phyloP scores from a whole-genome alignment of 1,140 invertebrate species.

The Diorhabda sublineata region DNA sequence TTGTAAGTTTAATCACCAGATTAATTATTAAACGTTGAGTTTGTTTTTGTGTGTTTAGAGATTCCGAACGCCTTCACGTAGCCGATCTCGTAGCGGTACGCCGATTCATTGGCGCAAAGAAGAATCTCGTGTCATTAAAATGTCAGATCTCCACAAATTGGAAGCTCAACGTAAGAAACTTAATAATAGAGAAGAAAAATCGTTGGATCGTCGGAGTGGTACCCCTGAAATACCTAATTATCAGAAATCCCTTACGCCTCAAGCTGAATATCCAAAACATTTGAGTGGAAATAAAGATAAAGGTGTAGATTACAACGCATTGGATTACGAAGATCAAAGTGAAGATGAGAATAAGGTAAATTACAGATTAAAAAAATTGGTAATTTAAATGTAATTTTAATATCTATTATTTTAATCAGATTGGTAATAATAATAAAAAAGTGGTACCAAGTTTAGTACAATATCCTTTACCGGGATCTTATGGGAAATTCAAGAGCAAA shows the following conservation, averaged over 20 bases:
- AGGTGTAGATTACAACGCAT: constrained; percentile 48
- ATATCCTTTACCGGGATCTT: constrained; percentile 37
- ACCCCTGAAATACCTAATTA: not conserved
- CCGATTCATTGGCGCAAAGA: constrained; percentile 88
- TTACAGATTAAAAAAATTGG: too few relatives aligned
- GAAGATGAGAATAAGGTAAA: constrained; percentile 34
- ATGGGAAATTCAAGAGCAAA: constrained; percentile 24
- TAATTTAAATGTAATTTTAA: too few relatives aligned
- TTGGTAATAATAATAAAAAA: constrained; percentile 23
- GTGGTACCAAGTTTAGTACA: constrained; percentile 45
- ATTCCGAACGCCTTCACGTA: constrained; percentile 74
- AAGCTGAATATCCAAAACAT: constrained; percentile 7
- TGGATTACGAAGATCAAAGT: constrained; percentile 49
- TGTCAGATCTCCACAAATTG: constrained; percentile 73
- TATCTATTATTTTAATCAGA: too few relatives aligned
- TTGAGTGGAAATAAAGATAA: constrained; percentile 17
- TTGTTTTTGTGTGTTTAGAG: constrained; percentile 52
- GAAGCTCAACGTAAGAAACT: constrained; percentile 59
- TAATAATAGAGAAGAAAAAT: constrained; percentile 55
- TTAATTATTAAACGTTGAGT: not conserved
- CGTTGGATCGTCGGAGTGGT: constrained; percentile 3
- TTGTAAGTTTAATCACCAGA: constrained; percentile 59
- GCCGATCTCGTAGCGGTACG: constrained; percentile 76
- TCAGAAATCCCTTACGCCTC: constrained; percentile 15
- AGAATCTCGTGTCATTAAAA: constrained; percentile 74